Conservation (phyloP, 2,888 invertebrate genomes). For the Machimus atricapillus region DNA sequence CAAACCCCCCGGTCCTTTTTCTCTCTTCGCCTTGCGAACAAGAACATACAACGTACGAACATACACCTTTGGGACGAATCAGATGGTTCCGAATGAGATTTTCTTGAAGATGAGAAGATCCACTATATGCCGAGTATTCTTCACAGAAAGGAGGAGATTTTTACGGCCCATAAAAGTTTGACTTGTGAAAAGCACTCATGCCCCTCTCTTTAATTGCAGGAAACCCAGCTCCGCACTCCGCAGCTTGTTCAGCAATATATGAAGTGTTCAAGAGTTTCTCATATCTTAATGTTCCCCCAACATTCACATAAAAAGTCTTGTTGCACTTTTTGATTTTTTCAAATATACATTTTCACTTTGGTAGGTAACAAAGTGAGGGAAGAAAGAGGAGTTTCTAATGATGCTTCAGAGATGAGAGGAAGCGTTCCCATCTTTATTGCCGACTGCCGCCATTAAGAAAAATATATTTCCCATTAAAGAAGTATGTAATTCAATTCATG, state of each 20-base stretch:
- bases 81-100: not conserved
- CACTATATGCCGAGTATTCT: not conserved
- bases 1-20: not conserved
- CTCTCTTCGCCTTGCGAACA: not conserved
- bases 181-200: not conserved
- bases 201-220: not conserved
- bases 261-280: not conserved
- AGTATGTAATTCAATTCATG: not conserved
- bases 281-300: not conserved
- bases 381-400: not conserved
- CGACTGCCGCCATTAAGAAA: not conserved
- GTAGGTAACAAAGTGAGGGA: not conserved
- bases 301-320: not conserved
- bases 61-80: not conserved
- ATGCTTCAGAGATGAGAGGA: not conserved
- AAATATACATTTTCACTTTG: not conserved
- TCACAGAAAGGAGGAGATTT: not conserved
- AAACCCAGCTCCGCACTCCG: not conserved
- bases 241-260: not conserved
- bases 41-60: not conserved
- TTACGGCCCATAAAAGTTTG: not conserved
- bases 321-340: not conserved
- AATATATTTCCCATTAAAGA: not conserved
- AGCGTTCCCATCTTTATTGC: not conserved
- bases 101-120: not conserved